Conservation (phyloP, 64 coral and sea anemone genomes). For the Exaiptasia diaphana region DNA sequence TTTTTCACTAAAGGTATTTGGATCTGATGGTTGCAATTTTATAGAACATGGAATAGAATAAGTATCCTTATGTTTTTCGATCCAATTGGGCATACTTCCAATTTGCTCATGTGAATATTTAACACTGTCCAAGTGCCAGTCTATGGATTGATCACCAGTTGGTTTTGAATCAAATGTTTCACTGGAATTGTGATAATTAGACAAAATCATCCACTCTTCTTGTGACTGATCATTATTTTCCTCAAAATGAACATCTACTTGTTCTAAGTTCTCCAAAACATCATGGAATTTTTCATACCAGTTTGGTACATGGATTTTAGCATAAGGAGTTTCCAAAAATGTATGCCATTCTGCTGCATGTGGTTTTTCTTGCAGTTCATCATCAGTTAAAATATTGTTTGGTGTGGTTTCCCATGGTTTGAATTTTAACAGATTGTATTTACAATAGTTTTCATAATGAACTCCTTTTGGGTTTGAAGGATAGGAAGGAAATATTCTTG, state of each 20-base stretch:
- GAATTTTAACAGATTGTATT: no score
- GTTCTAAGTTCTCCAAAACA: background rate
- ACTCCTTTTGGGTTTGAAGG: background rate
- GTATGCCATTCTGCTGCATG: background rate
- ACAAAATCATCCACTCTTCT: no score
- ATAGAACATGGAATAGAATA: background rate
- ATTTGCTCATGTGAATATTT: background rate
- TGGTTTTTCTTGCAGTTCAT: background rate
- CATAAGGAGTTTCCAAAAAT: conserved; percentile 10
- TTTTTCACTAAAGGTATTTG: background rate
- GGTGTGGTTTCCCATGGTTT: no score
- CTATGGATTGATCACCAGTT: background rate
- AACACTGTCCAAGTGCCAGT: background rate
- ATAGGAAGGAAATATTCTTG: conserved; percentile 1
- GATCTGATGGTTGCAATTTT: conserved; percentile 36
- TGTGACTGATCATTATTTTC: background rate
- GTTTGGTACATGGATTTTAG: conserved; percentile 4
- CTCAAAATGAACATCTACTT: background rate
- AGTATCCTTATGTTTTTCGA: background rate
- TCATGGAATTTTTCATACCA: conserved; percentile 12
- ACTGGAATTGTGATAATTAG: background rate
- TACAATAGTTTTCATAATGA: no score
- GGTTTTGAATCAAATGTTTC: background rate
- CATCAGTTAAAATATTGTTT: no score
- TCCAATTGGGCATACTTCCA: conserved; percentile 19